phyloP scores from a whole-genome alignment of 2,113 vertebrate genomes.

The Maccullochella peelii region DNA sequence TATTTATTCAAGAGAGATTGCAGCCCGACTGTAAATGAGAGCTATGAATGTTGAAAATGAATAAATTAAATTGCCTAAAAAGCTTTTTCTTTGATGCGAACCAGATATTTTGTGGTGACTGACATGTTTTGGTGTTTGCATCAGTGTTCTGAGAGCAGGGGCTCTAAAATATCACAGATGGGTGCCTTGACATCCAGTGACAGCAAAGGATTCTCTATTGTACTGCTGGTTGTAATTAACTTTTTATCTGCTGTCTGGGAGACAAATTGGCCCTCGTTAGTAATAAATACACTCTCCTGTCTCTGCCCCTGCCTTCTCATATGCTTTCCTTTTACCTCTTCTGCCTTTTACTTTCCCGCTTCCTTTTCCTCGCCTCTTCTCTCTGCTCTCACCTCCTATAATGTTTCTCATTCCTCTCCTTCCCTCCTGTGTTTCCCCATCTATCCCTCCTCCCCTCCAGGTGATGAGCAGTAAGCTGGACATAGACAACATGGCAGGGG shows the following conservation, averaged over 20 bases:
- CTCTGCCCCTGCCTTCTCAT: background rate
- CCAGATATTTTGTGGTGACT: slow-evolving; percentile 22
- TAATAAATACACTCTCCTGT: slow-evolving; percentile 41
- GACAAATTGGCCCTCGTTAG: slow-evolving; percentile 49
- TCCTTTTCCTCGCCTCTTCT: background rate
- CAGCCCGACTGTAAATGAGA: slow-evolving; percentile 1
- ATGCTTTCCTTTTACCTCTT: background rate
- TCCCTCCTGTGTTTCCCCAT: slow-evolving; percentile 5
- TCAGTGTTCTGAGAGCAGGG: background rate
- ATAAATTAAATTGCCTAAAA: slow-evolving; percentile 5
- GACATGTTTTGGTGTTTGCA: slow-evolving; percentile 34
- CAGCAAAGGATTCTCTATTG: slow-evolving; percentile 22
- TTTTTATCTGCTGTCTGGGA: slow-evolving; percentile 50
- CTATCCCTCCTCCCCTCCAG: slow-evolving; percentile 66
- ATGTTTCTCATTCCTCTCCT: background rate
- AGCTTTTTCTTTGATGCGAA: background rate
- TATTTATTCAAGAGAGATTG: background rate
- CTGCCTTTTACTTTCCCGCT: background rate
- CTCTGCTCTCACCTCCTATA: slow-evolving; percentile 21
- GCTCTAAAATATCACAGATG: slow-evolving; percentile 33
- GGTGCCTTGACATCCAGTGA: slow-evolving; percentile 27
- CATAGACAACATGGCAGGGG: slow-evolving; percentile 94
- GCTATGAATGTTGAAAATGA: background rate
- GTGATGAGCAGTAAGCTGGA: slow-evolving; percentile 95
- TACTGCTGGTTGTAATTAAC: slow-evolving; percentile 49